These are phyloP conservation scores for Polydrusus tereticollis DNA, from an alignment of 2,888 invertebrate genomes.

Conservation along the genomic window DNA sequence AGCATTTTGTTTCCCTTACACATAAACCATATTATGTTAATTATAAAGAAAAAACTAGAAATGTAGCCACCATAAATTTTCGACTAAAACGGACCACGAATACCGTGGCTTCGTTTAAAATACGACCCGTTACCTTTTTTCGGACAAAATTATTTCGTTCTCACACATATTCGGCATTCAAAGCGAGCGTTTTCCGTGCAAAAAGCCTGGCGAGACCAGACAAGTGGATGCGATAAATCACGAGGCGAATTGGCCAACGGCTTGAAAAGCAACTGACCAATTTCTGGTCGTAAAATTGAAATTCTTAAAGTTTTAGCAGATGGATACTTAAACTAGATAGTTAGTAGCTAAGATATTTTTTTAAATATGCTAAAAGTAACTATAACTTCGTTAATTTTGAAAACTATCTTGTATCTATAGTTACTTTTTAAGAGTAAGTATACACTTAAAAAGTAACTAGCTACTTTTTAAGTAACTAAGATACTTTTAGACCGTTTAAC, in stretches of 20 bases:
- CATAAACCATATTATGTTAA: no score
- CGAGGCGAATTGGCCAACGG: background rate
- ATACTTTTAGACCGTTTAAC: no score
- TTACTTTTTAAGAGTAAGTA: no score
- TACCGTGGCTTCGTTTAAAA: background rate
- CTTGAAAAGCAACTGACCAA: slow-evolving; percentile 2
- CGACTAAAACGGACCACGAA: background rate
- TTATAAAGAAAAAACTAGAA: no score
- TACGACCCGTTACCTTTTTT: slow-evolving; percentile 3
- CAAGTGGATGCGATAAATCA: slow-evolving; percentile 12
- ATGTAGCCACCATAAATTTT: background rate
- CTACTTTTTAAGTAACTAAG: no score
- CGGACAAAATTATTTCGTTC: slow-evolving; percentile 7
- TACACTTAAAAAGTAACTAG: no score
- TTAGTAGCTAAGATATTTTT: no score
- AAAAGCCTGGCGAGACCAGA: slow-evolving; percentile 1
- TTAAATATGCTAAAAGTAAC: no score
- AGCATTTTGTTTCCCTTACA: no score
- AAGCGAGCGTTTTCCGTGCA: slow-evolving; percentile 11
- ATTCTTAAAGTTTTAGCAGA: background rate
- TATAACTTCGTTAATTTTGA: no score
- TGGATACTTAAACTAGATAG: background rate
- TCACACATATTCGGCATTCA: slow-evolving; percentile 21
- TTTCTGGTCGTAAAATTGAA: slow-evolving; percentile 11
- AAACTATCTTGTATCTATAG: no score